phyloP scores from a whole-genome alignment of 2,113 vertebrate species.

The Microcebus jonahi region DNA sequence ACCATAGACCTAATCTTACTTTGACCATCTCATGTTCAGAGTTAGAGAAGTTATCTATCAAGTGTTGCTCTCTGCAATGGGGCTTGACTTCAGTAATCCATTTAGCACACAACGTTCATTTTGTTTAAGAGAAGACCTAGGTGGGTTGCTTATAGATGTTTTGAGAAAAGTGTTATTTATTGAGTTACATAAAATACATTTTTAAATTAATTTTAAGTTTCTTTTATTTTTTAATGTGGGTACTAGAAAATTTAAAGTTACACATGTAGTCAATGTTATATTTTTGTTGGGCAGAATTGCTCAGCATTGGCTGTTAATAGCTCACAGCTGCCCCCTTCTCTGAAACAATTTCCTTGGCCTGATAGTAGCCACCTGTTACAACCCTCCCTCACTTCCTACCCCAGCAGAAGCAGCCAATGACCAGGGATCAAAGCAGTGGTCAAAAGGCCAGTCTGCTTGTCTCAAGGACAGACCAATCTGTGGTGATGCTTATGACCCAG shows the following conservation, averaged over 20 bases:
- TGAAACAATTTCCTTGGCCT: neutral
- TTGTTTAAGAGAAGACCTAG: neutral
- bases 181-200: neutral
- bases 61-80: neutral
- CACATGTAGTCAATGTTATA: neutral
- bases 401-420: neutral
- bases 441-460: neutral
- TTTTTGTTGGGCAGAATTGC: neutral
- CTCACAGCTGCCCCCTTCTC: neutral
- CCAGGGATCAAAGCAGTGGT: neutral
- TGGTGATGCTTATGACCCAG: neutral
- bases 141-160: neutral
- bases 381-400: neutral
- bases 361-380: neutral
- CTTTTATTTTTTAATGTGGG: neutral
- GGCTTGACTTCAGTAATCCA: neutral
- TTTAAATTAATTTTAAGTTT: neutral
- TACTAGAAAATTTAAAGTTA: neutral
- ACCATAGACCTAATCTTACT: conserved; percentile 50
- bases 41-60: conserved; percentile 22
- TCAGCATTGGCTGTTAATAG: neutral
- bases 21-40: conserved; percentile 40
- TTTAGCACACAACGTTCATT: neutral
- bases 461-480: neutral
- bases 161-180: neutral